A percentile compares a stretch with the other conserved stretches of the same genome.
phyloP scores from a whole-genome alignment of 2,113 vertebrate genomes.

The Protobothrops mucrosquamatus region DNA sequence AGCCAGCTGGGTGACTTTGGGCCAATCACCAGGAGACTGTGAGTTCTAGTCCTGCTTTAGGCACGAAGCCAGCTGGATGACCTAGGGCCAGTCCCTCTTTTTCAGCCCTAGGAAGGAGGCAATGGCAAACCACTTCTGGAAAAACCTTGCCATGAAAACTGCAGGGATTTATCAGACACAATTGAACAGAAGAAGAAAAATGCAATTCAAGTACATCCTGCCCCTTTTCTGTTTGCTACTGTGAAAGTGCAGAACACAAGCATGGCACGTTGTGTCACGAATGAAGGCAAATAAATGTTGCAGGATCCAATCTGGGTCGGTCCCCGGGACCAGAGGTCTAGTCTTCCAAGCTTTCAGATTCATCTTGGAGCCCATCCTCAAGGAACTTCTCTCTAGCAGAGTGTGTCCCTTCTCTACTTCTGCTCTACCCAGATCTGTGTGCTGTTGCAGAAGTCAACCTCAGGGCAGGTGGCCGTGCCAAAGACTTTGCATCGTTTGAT shows the following conservation, averaged over 20 bases:
- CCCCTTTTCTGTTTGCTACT: neutral
- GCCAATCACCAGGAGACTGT: too few relatives aligned
- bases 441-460: accelerated
- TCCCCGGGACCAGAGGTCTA: neutral
- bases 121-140: neutral
- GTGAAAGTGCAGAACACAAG: neutral
- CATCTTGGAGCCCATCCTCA: neutral
- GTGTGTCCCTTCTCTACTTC: too few relatives aligned
- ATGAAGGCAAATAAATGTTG: neutral
- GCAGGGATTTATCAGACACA: neutral
- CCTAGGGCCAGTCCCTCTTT: neutral
- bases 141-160: neutral
- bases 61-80: too few relatives aligned
- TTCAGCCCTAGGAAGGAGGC: neutral
- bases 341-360: neutral
- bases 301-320: neutral
- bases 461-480: neutral
- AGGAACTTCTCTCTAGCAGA: neutral
- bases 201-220: neutral
- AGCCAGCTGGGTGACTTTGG: too few relatives aligned
- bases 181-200: neutral
- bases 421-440: too few relatives aligned
- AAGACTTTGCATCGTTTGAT: slow-evolving; percentile 14
- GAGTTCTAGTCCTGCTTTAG: too few relatives aligned
- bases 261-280: neutral